These are phyloP conservation scores for Rhagium mordax DNA, from an alignment of 2,888 invertebrate species.

Conservation along the genomic window DNA sequence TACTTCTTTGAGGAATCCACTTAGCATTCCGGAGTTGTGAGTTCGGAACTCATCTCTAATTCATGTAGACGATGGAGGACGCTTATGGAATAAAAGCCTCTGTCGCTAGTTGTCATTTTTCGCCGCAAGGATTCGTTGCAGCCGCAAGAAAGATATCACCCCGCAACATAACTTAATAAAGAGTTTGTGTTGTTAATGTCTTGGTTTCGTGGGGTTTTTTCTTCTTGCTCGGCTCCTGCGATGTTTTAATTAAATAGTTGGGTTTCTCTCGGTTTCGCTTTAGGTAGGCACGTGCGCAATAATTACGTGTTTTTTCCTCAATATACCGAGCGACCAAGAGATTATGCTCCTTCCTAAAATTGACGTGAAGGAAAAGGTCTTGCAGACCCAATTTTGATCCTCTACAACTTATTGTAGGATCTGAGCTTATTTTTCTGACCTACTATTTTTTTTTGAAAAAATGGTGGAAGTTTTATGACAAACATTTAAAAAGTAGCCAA, in stretches of 20 bases:
- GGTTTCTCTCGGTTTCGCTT: not conserved
- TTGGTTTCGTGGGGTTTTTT: not conserved
- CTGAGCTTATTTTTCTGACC: no score
- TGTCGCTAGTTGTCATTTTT: constrained; percentile 5
- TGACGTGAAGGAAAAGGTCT: no score
- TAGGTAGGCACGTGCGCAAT: not conserved
- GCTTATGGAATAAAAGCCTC: constrained; percentile 40
- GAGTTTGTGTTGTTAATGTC: not conserved
- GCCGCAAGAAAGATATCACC: constrained; percentile 13
- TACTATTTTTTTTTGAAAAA: no score
- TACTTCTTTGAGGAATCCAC: constrained; percentile 14
- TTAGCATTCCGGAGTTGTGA: constrained; percentile 26
- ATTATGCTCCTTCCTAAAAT: no score
- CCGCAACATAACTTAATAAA: constrained; percentile 20
- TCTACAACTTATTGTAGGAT: no score
- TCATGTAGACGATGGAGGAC: constrained; percentile 41
- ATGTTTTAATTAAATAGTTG: constrained; percentile 8
- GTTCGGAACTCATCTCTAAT: constrained; percentile 46
- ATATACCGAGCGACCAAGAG: no score
- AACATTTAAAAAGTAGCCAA: no score
- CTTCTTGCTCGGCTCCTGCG: not conserved
- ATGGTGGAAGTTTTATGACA: no score
- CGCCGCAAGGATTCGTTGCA: not conserved
- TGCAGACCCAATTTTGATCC: no score
- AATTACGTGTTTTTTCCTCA: not conserved